Evolutionary conservation across 2,888 invertebrate species (phyloP).

Genomic region (Dicycla oo): DNA sequence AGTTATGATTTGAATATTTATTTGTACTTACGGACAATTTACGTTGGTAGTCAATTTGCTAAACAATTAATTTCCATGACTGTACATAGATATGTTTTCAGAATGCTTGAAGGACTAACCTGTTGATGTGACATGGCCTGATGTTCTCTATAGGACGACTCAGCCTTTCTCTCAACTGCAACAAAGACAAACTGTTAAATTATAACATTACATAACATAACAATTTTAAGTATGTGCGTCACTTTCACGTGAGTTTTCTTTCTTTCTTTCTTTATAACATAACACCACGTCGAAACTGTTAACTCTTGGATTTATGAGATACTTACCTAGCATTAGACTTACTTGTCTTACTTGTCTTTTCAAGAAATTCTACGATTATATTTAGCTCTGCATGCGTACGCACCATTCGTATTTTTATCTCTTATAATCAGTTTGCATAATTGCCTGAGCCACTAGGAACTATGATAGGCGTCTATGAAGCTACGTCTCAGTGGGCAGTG

Average conservation of each 20-base stretch:
- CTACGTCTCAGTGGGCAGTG: background rate
- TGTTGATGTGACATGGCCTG: slow-evolving; percentile 75
- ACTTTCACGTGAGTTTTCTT: no score
- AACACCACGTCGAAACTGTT: no score
- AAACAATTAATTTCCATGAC: background rate
- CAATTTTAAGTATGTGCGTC: no score
- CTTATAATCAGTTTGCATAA: background rate
- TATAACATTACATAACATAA: no score
- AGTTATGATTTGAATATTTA: background rate
- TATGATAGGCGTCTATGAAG: background rate
- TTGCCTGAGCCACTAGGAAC: background rate
- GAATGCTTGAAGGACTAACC: slow-evolving; percentile 70
- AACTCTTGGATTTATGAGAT: background rate
- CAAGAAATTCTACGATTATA: background rate
- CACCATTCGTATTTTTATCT: no score
- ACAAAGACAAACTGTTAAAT: slow-evolving; percentile 48
- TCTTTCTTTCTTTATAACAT: no score
- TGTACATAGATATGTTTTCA: background rate
- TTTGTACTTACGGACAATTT: no score
- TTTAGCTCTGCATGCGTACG: slow-evolving; percentile 58
- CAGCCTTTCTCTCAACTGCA: slow-evolving; percentile 83
- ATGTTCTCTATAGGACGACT: slow-evolving; percentile 84
- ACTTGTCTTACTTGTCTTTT: no score
- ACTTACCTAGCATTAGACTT: no score
- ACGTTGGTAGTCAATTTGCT: no score